These are phyloP conservation scores for Cyanoramphus novaezelandiae DNA, from an alignment of 2,113 vertebrate species.

Conservation along the genomic window DNA sequence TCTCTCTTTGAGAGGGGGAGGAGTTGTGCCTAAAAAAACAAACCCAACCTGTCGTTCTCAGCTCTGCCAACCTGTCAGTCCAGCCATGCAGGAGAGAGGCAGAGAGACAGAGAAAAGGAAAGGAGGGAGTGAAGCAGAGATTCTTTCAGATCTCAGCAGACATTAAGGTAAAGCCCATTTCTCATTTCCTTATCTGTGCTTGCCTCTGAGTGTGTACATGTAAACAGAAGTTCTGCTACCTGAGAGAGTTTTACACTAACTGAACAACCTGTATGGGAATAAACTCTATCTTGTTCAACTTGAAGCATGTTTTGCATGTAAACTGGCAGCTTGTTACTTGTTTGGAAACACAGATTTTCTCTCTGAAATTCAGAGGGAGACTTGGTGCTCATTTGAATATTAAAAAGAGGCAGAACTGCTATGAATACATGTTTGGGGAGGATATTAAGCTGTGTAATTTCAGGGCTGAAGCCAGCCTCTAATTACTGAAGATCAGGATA, in stretches of 20 bases:
- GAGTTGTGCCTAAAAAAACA: slow-evolving; percentile 71
- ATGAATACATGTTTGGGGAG: background rate
- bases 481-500: background rate
- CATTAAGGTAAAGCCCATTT: slow-evolving; percentile 49
- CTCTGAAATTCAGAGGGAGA: background rate
- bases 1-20: slow-evolving; percentile 54
- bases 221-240: slow-evolving; percentile 12
- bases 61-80: slow-evolving; percentile 69
- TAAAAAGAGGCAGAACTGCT: background rate
- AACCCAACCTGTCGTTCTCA: slow-evolving; percentile 68
- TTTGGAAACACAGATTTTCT: background rate
- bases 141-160: slow-evolving; percentile 10
- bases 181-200: background rate
- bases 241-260: background rate
- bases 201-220: background rate
- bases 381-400: background rate
- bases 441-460: background rate
- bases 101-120: slow-evolving; percentile 41
- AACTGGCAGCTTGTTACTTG: background rate
- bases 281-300: background rate
- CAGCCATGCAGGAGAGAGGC: slow-evolving; percentile 58
- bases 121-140: slow-evolving; percentile 40
- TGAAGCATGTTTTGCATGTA: background rate
- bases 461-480: slow-evolving; percentile 17
- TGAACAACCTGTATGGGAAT: background rate